A percentile compares a stretch with the other conserved stretches of the same genome.
Conservation (phyloP, 2,113 vertebrate genomes). For the Benitochromis conjunctus region DNA sequence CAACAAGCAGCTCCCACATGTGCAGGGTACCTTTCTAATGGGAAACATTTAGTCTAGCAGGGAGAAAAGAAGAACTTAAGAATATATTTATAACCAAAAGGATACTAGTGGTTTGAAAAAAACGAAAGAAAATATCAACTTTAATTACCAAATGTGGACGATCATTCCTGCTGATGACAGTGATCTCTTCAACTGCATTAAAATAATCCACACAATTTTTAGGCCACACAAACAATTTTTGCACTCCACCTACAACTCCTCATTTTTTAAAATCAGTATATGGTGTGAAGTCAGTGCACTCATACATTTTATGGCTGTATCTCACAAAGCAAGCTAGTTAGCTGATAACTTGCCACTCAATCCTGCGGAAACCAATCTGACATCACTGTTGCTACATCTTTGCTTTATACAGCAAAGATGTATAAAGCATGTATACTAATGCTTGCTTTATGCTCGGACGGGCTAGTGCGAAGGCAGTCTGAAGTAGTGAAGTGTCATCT, state of each 20-base stretch:
- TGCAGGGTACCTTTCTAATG: not conserved
- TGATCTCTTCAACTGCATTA: too few relatives aligned
- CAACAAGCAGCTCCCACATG: conserved; percentile 11
- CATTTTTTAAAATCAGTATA: too few relatives aligned
- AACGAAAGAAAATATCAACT: too few relatives aligned
- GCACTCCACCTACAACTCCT: too few relatives aligned
- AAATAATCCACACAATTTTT: not conserved
- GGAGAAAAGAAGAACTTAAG: not conserved
- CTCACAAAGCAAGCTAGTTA: not conserved
- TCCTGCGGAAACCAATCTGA: not conserved
- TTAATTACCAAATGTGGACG: too few relatives aligned
- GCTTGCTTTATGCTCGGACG: not conserved
- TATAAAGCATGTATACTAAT: not conserved
- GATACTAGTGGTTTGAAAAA: not conserved
- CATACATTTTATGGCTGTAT: not conserved
- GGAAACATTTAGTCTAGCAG: not conserved
- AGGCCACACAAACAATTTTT: not conserved
- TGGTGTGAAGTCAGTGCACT: not conserved
- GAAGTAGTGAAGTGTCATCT: not conserved
- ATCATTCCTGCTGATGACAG: too few relatives aligned
- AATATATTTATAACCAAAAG: not conserved
- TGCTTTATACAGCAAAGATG: not conserved
- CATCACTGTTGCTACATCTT: not conserved
- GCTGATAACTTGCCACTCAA: not conserved
- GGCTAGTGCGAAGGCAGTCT: not conserved